Evolutionary conservation across 2,888 invertebrate species (phyloP).

Genomic region (Enchytraeus crypticus): DNA sequence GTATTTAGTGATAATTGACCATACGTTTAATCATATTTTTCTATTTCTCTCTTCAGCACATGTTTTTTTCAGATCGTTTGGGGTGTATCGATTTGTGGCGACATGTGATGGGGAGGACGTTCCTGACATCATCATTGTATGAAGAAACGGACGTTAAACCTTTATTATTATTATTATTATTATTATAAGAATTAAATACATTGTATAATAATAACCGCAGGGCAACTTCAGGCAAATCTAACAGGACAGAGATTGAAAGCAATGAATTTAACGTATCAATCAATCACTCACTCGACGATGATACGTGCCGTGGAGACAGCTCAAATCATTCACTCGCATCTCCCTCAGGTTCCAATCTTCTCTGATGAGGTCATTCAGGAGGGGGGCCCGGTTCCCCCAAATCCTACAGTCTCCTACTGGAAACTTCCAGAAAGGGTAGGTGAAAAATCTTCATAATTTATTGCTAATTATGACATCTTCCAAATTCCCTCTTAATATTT

Average conservation of each 20-base stretch:
- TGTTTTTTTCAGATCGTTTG: no score
- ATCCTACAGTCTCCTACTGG: constrained; percentile 25
- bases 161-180: no score
- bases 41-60: no score
- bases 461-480: no score
- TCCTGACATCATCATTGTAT: no score
- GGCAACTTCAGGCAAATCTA: constrained; percentile 18
- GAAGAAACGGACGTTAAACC: no score
- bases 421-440: constrained; percentile 20
- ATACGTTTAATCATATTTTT: neutral
- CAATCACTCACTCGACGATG: constrained; percentile 19
- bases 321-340: constrained; percentile 12
- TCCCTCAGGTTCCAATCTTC: constrained; percentile 11
- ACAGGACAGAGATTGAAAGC: constrained; percentile 20
- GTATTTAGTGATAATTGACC: neutral
- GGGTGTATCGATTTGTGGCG: no score
- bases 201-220: no score
- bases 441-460: no score
- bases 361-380: constrained; percentile 19
- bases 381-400: constrained; percentile 22
- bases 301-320: constrained; percentile 23
- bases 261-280: constrained; percentile 13
- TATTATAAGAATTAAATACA: no score
- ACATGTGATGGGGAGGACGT: no score
- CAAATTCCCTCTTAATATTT: no score